Conservation (phyloP, 2,113 vertebrate species). For the Aviceda subcristata region DNA sequence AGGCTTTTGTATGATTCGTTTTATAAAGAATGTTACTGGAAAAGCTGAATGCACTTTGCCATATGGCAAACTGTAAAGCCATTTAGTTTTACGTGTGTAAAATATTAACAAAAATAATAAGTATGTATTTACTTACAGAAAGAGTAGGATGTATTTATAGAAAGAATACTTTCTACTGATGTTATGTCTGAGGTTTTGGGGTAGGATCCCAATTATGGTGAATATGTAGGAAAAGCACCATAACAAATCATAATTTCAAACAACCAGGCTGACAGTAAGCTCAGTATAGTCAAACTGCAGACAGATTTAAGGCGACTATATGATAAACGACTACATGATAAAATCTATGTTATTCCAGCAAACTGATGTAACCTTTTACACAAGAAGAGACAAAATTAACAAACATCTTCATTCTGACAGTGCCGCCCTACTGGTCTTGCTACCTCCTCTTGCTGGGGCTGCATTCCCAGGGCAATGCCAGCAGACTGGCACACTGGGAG, state of each 20-base stretch:
- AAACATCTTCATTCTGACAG: background rate
- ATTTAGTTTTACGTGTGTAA: background rate
- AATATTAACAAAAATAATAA: background rate
- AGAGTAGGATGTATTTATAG: background rate
- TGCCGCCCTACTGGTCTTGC: background rate
- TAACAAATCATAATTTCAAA: background rate
- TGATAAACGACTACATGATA: background rate
- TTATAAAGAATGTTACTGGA: background rate
- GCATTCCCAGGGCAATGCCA: background rate
- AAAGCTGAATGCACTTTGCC: background rate
- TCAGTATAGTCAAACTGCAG: background rate
- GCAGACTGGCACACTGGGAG: rapidly evolving
- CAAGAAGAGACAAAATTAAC: background rate
- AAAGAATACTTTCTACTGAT: background rate
- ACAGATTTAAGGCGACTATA: background rate
- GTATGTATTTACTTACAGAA: background rate
- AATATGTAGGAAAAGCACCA: background rate
- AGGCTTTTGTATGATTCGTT: background rate
- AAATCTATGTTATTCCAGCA: background rate
- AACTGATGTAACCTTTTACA: background rate
- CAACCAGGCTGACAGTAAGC: background rate
- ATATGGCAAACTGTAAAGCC: background rate
- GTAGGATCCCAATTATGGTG: background rate
- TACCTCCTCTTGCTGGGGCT: background rate
- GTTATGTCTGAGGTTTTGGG: background rate